Evolutionary conservation across 1,140 invertebrate genomes (phyloP).

Genomic region (Limonius californicus): DNA sequence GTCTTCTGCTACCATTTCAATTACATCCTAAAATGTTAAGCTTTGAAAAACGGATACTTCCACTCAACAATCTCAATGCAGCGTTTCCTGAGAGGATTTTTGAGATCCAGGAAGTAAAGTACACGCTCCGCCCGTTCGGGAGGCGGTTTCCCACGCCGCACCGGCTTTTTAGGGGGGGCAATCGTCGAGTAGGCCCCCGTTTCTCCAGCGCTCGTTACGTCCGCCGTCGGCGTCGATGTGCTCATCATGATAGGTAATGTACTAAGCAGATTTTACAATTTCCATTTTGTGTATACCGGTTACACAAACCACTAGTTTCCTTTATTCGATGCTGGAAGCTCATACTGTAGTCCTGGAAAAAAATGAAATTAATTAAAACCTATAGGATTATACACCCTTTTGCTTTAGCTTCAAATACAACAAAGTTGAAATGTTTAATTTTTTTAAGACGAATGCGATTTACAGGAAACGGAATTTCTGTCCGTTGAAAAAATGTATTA

Average conservation of each 20-base stretch:
- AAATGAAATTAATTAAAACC: no score
- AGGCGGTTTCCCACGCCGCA: slow-evolving; percentile 74
- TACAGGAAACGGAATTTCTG: no score
- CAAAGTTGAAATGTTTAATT: no score
- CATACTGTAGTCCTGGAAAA: slow-evolving; percentile 43
- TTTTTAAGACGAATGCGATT: no score
- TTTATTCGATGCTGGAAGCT: slow-evolving; percentile 36
- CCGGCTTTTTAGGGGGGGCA: slow-evolving; percentile 60
- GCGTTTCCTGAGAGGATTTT: slow-evolving; percentile 91
- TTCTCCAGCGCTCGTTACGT: slow-evolving; percentile 45
- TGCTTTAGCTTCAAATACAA: no score
- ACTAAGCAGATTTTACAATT: slow-evolving; percentile 35
- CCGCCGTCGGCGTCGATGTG: slow-evolving; percentile 45
- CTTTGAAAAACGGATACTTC: slow-evolving; percentile 88
- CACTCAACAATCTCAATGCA: slow-evolving; percentile 97
- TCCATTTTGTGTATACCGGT: slow-evolving; percentile 28
- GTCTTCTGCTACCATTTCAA: no score
- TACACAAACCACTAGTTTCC: slow-evolving; percentile 39
- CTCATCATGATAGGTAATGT: slow-evolving; percentile 45
- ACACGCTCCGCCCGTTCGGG: slow-evolving; percentile 86
- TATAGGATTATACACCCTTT: no score
- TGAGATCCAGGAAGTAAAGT: slow-evolving; percentile 87
- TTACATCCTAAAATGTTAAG: neutral
- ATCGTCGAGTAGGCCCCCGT: slow-evolving; percentile 52
- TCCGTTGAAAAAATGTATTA: no score